Evolutionary conservation across 1,140 invertebrate species (phyloP), one percentile per base, ranked within the genome.

Genomic region (Oscheius sp.): DNA sequence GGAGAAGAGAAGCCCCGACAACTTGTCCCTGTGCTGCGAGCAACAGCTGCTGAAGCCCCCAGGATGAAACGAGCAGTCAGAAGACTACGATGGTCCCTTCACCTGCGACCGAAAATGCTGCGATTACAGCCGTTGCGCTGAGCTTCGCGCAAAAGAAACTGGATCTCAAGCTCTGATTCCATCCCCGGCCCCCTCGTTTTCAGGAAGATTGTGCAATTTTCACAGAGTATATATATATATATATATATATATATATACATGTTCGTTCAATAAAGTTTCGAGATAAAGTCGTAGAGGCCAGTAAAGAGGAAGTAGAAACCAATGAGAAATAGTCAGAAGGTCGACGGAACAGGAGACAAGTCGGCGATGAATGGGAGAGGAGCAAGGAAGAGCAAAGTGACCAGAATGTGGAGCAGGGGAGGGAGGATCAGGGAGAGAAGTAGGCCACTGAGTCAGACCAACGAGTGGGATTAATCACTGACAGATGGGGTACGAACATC

Each of bases 391-490:
- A n/a, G n/a, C 7, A 26, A 13, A 4, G 49, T 55, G 49, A 55
- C 49, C 7, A 55, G 23, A 23, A 23, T 55, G 49, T 55, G 49
- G 23, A 55, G 49, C 7, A 55, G 23, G 7, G 79, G 58, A 3
- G 80, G 80, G 20, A 82, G 77, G 29, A 81, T 71, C 20, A 81
- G 75, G 29, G 80, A 68, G 18, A 68, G 52, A 15, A 71, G 63
- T 18, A 71, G 32, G 20, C 69, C 69, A 18, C 59, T 61, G 13
- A n/a, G 81, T 82, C 15, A 78, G 78, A 7, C 80, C 80, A 32
- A 82, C 74, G 2, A 83, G 55, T 15, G 80, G 80, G 63, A 82
- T n/a, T 82, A 4, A 82, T 77, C 34, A 78, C 45, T 42, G 81
- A 77, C 32, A 82, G 52, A 42, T 81, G 79, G 1, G 80, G 80